A percentile compares a stretch with the other conserved stretches of the same genome.
Evolutionary conservation across 2,888 invertebrate genomes (phyloP).

Genomic region (Rhagophthalmus giganteus): DNA sequence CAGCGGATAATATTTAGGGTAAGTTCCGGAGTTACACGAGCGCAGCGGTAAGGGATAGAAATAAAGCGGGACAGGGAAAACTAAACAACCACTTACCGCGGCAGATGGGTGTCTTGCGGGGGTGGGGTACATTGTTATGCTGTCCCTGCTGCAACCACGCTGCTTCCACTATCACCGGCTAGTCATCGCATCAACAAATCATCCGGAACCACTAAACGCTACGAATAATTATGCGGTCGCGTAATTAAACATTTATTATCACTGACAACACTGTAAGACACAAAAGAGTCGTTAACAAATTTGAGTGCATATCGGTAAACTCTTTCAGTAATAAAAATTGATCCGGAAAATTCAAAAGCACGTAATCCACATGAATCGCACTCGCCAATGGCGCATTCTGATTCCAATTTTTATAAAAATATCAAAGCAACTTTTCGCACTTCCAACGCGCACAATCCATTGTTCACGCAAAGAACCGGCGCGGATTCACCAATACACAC

Average conservation of each 20-base stretch:
- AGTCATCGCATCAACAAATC: constrained; percentile 35
- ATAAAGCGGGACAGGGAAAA: constrained; percentile 32
- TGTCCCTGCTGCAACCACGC: constrained; percentile 35
- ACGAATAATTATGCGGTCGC: constrained; percentile 16
- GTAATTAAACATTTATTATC: constrained; percentile 17
- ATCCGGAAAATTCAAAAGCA: constrained; percentile 21
- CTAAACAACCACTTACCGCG: constrained; percentile 64
- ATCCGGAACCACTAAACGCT: constrained; percentile 16
- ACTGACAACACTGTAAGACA: constrained; percentile 19
- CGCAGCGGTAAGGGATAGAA: constrained; percentile 19
- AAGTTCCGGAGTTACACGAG: constrained; percentile 29
- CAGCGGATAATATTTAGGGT: constrained; percentile 28
- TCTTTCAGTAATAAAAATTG: constrained; percentile 19
- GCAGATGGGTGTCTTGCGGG: constrained; percentile 76
- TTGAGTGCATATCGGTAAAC: constrained; percentile 7
- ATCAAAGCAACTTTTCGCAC: constrained; percentile 36
- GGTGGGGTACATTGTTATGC: constrained; percentile 69
- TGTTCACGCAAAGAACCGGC: constrained; percentile 40
- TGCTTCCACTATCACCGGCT: constrained; percentile 39
- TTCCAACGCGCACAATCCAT: constrained; percentile 47
- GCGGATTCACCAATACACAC: constrained; percentile 38
- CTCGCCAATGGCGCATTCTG: constrained; percentile 35
- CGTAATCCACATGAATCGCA: constrained; percentile 30
- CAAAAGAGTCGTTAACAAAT: constrained; percentile 13
- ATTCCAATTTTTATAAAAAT: constrained; percentile 38